phyloP scores from a whole-genome alignment of 2,113 vertebrate species.

The Phylloscopus whistleri region DNA sequence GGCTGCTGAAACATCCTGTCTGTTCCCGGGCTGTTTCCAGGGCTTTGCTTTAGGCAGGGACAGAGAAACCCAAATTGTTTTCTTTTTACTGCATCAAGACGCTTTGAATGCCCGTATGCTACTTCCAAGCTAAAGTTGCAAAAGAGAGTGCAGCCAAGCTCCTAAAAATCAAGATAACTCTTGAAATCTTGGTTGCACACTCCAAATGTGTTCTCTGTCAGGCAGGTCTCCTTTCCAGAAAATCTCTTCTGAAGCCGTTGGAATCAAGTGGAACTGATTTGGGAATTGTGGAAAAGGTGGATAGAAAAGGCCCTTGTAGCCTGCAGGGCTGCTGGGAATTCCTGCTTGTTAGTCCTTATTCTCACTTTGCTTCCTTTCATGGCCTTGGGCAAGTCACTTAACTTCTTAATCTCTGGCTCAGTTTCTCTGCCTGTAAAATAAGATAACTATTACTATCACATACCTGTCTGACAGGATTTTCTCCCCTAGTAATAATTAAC shows the following conservation, averaged over 20 bases:
- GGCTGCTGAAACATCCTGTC: neutral
- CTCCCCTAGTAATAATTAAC: slow-evolving; percentile 61
- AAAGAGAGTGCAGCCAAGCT: neutral
- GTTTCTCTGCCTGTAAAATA: slow-evolving; percentile 48
- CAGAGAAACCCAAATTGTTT: neutral
- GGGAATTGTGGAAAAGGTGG: neutral
- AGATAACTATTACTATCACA: slow-evolving; percentile 40
- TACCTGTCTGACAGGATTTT: slow-evolving; percentile 56
- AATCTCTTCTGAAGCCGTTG: neutral
- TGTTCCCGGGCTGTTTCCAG: neutral
- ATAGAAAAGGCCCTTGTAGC: neutral
- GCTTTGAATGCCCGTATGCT: neutral
- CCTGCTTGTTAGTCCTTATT: slow-evolving; percentile 25
- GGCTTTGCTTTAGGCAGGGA: neutral
- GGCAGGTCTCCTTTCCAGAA: neutral
- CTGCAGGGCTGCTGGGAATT: slow-evolving; percentile 41
- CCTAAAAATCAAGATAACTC: neutral
- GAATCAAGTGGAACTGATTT: slow-evolving; percentile 1
- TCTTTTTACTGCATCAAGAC: accelerated
- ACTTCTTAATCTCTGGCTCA: slow-evolving; percentile 59
- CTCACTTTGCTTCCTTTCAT: slow-evolving; percentile 17
- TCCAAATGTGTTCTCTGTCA: neutral
- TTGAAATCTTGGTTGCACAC: neutral
- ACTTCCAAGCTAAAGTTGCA: neutral
- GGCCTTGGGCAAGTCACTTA: slow-evolving; percentile 56